Base-by-base conservation (phyloP, 2,113 vertebrate species). In the Galbula dea region DNA sequence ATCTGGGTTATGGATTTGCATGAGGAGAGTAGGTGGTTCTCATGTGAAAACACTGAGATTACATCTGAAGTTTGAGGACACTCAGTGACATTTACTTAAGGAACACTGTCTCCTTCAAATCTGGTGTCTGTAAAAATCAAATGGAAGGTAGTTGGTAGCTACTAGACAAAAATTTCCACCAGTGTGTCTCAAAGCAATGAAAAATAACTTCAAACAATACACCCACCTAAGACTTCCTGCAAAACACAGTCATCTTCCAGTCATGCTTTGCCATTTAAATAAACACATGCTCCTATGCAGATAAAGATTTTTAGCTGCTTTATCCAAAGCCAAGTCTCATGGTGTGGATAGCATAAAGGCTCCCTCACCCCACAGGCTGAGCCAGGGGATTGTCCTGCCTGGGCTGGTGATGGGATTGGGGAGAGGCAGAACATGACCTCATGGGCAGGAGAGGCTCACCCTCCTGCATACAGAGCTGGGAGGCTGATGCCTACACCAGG, bases 401-500 rank as follows among this genome's bases (percentile, higher is more conserved):
- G 0, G 7, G 21, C 43, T 5, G 15, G 41, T n/a, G 49, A 49
- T 39, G 39, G 21, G 20, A n/a, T 2, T 85, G 41, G 36, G 4
- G 21, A 89, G 41, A 69, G 32, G 10, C 30, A 83, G 48, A 83
- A 41, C 0, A 1, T 14, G 43, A 54, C 18, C 21, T 17, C 0
- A 1, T 1, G 3, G 51, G 20, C 36, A 67, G 12, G 5, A 6
- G 18, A 82, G 17, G 41, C 10, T 74, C 32, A 71, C 4, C 3
- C 10, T 67, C 10, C 32, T 61, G 0, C 0, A 1, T 11, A 51
- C 0, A 2, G 46, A 81, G n/a, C 52, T 0, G 0, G 41, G 24
- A 86, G 55, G 17, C n/a, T 89, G 51, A 69, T 3, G 32, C 34
- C 34, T 23, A 37, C 41, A 58, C 3, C 22, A n/a, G 2, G 8